These are phyloP conservation scores for Glomeris maerens DNA, from an alignment of 1,140 invertebrate species.

Conservation along the genomic window DNA sequence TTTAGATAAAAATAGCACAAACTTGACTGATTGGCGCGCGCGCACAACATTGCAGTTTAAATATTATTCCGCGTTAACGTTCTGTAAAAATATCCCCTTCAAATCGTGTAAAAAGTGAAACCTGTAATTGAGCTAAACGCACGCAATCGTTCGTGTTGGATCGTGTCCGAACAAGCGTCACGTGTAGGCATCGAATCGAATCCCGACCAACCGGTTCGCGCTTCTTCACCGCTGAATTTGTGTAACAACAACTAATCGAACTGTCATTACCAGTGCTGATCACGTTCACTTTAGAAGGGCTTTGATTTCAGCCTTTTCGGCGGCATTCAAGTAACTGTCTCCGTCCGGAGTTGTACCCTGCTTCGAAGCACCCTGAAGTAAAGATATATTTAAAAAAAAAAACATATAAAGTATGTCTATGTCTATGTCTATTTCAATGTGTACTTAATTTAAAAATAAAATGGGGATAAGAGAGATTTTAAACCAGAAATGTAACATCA, in stretches of 20 bases:
- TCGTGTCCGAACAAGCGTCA: too few relatives aligned
- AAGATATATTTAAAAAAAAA: constrained; percentile 10
- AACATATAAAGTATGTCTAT: neutral
- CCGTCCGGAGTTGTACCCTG: constrained; percentile 73
- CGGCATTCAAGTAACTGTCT: constrained; percentile 65
- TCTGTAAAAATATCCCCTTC: too few relatives aligned
- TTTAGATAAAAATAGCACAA: too few relatives aligned
- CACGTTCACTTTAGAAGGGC: constrained; percentile 39
- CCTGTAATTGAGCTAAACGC: neutral
- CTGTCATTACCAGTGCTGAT: neutral
- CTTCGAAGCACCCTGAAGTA: constrained; percentile 61
- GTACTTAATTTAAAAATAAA: neutral
- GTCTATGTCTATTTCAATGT: neutral
- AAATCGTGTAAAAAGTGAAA: neutral
- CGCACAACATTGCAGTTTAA: too few relatives aligned
- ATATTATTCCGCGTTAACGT: too few relatives aligned
- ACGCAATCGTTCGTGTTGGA: neutral
- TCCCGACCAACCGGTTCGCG: neutral
- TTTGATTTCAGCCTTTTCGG: constrained; percentile 85
- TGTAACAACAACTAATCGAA: neutral
- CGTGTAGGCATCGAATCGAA: too few relatives aligned
- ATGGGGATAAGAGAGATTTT: too few relatives aligned
- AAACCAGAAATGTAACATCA: too few relatives aligned
- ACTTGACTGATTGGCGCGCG: too few relatives aligned
- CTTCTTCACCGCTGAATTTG: neutral